Evolutionary conservation across 2,797 vertebrate species (phyloP), one percentile per base, ranked within the genome.

Genomic region (Gobio occitaniae): DNA sequence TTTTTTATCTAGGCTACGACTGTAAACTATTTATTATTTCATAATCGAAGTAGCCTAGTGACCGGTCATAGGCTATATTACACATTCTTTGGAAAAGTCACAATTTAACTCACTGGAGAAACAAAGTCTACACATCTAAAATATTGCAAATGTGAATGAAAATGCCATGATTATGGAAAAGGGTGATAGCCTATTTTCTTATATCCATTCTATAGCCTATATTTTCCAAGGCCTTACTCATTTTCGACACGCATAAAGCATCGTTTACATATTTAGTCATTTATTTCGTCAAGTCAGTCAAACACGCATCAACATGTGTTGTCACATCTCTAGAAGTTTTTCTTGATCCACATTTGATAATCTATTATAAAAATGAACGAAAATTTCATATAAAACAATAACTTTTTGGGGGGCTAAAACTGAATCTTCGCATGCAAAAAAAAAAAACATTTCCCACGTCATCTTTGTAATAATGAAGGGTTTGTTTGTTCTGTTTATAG

Each of bases 1-100:
- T 47, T 59, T 69, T 52, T 54, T 19, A 52, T 21, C 9, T 29
- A 4, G 16, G 21, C 25, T 32, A 19, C 9, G n/a, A 25, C 6
- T 29, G 48, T 70, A 59, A 81, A 81, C 56, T 6, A 78, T 78
- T 29, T 1, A 78, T 63, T 17, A 13, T 47, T 78, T 47, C n/a
- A 63, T 19, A 61, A 9, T 29, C 56, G 1, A 61, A 63, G 59
- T 44, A 47, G 41, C 1, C 41, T 78, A n/a, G 17, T n/a, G 12
- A 41, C 19, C 19, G n/a, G 36, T 50, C 77, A 8, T 32, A 25
- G 25, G 25, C 25, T 25, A 48, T 8, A 19, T 48, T 48, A 48
- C 44, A 16, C 12, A 5, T 17, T 74, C 65, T 56, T 71, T 1
- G 29, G 54, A 3, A 48, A 10, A 25, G 41, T 10, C 13, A 48